Base-by-base conservation (phyloP, 2,797 vertebrate genomes). In the Anniella stebbinsi region DNA sequence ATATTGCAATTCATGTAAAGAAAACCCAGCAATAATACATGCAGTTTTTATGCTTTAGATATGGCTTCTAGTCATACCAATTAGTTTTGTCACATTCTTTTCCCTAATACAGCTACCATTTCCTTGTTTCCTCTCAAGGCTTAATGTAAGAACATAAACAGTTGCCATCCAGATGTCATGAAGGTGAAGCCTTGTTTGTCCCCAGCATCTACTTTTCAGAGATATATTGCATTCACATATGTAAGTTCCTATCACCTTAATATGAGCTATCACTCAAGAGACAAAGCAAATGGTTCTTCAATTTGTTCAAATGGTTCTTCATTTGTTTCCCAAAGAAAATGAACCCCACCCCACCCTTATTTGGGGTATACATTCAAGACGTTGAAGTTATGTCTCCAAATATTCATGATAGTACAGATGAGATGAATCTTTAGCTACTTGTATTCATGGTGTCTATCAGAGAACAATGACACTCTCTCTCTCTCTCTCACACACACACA, bases 391-490 rank as follows among this genome's bases (percentile, higher is more conserved):
- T 95, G 83, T 33, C 78, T 66, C 89, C 81, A 1, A 0, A 88
- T 85, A 25, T 0, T 41, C 0, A 0, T 88, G 69, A 41, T 80
- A 88, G 87, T 90, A 69, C 33, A 84, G 51, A 87, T 70, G 63
- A 82, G 41, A 60, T 72, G 83, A 73, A 85, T 90, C 41, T 66
- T 38, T 90, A 11, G 4, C 0, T 0, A 21, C 73, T 3, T 1
- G 0, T 90, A 92, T 94, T 80, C 87, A 72, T 77, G 63, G 72
- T 63, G 54, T 38, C 17, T 0, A 0, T 54, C 0, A 0, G 87
- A 89, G 75, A 93, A 90, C 88, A 93, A 73, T 85, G 36, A 80
- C n/a, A n/a, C n/a, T n/a, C n/a, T n/a, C n/a, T n/a, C n/a, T n/a
- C n/a, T n/a, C n/a, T n/a, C n/a, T n/a, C 76, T 57, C 54, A 15